A percentile compares a stretch with the other conserved stretches of the same genome.
These are phyloP conservation scores for Sciurus vulgaris DNA, from an alignment of 2,797 vertebrate species.

Conservation along the genomic window DNA sequence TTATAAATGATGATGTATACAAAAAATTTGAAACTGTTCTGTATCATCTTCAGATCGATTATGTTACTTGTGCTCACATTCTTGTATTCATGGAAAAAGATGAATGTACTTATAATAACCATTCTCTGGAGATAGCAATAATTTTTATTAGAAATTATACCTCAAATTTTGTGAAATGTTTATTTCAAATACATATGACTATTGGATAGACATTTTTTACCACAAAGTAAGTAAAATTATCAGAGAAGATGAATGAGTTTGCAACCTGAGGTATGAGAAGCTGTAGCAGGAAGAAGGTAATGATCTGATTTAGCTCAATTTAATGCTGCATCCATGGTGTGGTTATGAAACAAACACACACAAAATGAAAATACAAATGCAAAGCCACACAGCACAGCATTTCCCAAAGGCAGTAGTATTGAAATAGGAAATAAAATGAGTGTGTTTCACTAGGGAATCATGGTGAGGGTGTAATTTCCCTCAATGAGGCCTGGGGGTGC, in stretches of 20 bases:
- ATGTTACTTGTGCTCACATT: neutral
- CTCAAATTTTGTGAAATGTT: neutral
- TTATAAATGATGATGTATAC: neutral
- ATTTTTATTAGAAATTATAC: neutral
- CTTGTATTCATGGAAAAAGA: neutral
- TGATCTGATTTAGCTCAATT: neutral
- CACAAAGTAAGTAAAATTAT: neutral
- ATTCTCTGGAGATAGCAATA: neutral
- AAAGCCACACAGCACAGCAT: neutral
- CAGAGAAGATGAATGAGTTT: neutral
- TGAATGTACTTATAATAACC: neutral
- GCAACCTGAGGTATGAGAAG: fast-evolving
- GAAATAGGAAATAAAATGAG: neutral
- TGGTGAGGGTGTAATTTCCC: neutral
- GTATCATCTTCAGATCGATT: neutral
- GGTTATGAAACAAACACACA: neutral
- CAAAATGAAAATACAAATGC: neutral
- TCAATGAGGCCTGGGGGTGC: fast-evolving
- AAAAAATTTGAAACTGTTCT: neutral
- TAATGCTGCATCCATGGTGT: neutral
- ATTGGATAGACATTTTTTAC: neutral
- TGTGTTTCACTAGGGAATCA: too few species aligned
- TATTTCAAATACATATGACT: too few species aligned
- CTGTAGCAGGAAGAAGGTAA: neutral
- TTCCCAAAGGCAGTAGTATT: neutral